Conservation (phyloP, 2,888 invertebrate species). For the Cremastinae sp. region DNA sequence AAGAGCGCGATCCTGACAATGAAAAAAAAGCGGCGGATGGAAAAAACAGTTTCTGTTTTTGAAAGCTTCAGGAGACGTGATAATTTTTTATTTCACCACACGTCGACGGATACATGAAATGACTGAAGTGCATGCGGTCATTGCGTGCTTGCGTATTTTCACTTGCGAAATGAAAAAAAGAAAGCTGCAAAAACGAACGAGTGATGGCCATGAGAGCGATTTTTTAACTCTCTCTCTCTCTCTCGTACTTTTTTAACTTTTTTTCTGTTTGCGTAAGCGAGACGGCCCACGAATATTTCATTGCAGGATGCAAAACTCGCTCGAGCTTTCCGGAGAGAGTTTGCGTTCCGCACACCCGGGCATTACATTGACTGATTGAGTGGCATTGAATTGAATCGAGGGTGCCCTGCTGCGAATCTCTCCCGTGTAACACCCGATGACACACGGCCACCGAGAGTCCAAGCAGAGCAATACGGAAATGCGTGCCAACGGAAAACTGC, state of each 20-base stretch:
- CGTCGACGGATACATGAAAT: conserved; percentile 50
- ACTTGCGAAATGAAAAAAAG: conserved; percentile 8
- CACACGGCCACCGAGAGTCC: not conserved
- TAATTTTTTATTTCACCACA: conserved; percentile 49
- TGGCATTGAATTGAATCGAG: conserved; percentile 79
- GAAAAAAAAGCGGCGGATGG: conserved; percentile 1
- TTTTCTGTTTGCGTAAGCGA: not conserved
- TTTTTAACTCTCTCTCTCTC: no score
- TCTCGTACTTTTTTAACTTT: no score
- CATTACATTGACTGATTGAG: conserved; percentile 80
- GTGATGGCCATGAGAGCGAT: conserved; percentile 46
- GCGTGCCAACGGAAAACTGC: no score
- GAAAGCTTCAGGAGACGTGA: conserved; percentile 37
- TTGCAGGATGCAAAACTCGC: conserved; percentile 39
- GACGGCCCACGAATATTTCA: conserved; percentile 20
- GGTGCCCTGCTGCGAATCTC: conserved; percentile 62
- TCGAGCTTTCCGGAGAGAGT: conserved; percentile 50
- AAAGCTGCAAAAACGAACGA: conserved; percentile 34
- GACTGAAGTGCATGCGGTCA: conserved; percentile 43
- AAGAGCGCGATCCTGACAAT: not conserved
- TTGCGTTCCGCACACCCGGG: conserved; percentile 72
- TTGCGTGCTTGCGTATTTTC: conserved; percentile 3
- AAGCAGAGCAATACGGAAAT: conserved; percentile 38
- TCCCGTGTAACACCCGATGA: not conserved
- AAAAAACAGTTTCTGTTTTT: conserved; percentile 32